phyloP scores from a whole-genome alignment of 2,888 invertebrate species.

The Cryptus viduatorius region DNA sequence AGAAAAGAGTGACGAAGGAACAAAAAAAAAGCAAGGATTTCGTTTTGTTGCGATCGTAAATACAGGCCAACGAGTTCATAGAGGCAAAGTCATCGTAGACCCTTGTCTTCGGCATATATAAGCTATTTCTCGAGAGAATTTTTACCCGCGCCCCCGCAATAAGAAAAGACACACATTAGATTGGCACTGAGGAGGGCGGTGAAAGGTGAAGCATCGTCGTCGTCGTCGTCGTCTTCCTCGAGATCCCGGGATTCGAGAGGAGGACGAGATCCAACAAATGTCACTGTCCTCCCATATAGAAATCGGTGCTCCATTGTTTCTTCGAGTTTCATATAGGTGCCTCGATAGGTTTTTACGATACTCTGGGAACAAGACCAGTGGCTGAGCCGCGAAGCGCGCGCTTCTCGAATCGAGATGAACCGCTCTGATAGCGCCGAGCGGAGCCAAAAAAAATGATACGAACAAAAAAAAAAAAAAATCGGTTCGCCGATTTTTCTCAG shows the following conservation, averaged over 20 bases:
- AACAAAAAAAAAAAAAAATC: neutral
- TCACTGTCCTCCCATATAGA: slow-evolving; percentile 73
- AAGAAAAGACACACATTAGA: slow-evolving; percentile 47
- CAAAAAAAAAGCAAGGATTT: slow-evolving; percentile 21
- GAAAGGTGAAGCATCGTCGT: slow-evolving; percentile 70
- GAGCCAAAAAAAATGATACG: neutral
- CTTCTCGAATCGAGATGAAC: slow-evolving; percentile 39
- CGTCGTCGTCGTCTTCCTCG: slow-evolving; percentile 39
- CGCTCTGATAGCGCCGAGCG: slow-evolving; percentile 12
- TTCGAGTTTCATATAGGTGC: slow-evolving; percentile 38
- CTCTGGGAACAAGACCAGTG: slow-evolving; percentile 55
- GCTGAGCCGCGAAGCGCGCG: neutral
- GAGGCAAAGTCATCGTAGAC: slow-evolving; percentile 17
- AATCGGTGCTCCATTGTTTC: slow-evolving; percentile 68
- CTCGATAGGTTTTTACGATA: slow-evolving; percentile 31
- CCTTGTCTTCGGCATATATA: slow-evolving; percentile 17
- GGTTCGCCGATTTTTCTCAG: neutral
- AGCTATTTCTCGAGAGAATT: slow-evolving; percentile 56
- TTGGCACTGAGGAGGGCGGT: slow-evolving; percentile 69
- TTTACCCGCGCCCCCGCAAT: slow-evolving; percentile 53
- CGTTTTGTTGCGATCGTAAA: slow-evolving; percentile 18
- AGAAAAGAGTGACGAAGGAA: neutral
- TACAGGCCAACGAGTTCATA: slow-evolving; percentile 55
- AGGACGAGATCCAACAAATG: slow-evolving; percentile 69
- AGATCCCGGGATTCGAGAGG: slow-evolving; percentile 48